phyloP scores from a whole-genome alignment of 2,888 invertebrate species.

The Polyploca ridens region DNA sequence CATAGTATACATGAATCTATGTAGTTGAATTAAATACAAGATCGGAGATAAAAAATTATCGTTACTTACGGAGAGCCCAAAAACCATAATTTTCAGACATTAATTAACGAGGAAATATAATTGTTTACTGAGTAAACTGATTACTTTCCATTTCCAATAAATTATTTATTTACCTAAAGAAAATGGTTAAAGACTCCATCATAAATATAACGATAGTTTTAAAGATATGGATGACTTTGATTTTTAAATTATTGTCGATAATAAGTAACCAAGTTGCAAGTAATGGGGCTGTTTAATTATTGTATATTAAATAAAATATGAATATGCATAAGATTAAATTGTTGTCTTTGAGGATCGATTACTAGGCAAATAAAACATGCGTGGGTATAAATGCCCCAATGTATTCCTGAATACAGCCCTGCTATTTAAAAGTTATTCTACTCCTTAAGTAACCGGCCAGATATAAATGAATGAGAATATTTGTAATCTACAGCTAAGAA shows the following conservation, averaged over 20 bases:
- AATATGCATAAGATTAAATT: neutral
- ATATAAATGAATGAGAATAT: constrained; percentile 17
- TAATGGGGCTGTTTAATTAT: neutral
- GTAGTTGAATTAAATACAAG: neutral
- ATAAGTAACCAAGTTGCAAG: neutral
- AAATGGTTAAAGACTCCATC: too few species aligned
- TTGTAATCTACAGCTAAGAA: constrained; percentile 33
- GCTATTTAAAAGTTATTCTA: constrained; percentile 13
- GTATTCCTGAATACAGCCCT: neutral
- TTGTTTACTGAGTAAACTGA: too few species aligned
- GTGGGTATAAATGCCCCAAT: neutral
- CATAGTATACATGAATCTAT: neutral
- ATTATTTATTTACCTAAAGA: too few species aligned
- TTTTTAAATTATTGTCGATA: too few species aligned
- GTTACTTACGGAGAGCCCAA: neutral
- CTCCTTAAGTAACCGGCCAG: constrained; percentile 46
- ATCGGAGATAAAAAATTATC: neutral
- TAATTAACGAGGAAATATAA: neutral
- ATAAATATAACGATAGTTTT: too few species aligned
- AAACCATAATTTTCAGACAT: neutral
- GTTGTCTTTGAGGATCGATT: neutral
- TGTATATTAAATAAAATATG: neutral
- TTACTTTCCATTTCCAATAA: too few species aligned
- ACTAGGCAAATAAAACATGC: neutral
- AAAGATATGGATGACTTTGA: too few species aligned